These are phyloP conservation scores for Notamacropus eugenii DNA, from an alignment of 2,797 vertebrate genomes.

Conservation along the genomic window DNA sequence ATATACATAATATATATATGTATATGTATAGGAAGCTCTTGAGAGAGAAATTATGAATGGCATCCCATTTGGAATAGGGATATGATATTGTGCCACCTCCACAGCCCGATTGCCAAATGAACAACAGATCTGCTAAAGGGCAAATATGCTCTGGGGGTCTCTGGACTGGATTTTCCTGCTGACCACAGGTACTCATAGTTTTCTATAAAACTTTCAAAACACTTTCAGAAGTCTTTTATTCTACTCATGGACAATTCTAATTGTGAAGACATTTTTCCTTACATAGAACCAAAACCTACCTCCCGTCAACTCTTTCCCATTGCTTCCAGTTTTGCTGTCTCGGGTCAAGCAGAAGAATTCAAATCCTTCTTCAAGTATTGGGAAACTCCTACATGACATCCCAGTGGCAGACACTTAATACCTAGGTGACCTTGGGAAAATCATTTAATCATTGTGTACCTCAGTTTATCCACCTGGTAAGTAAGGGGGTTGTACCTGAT, in stretches of 20 bases:
- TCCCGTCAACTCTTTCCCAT: neutral
- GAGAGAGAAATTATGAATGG: neutral
- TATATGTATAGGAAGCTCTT: neutral
- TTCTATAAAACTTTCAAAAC: neutral
- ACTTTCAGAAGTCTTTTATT: neutral
- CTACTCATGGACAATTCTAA: neutral
- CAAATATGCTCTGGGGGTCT: neutral
- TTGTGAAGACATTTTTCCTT: neutral
- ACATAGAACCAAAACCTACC: neutral
- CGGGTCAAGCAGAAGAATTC: neutral
- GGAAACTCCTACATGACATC: neutral
- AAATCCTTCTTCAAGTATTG: neutral
- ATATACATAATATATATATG: too few species aligned
- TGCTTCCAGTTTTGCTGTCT: neutral
- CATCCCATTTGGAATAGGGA: neutral
- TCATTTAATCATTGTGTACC: neutral
- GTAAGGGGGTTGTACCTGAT: neutral
- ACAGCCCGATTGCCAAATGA: neutral
- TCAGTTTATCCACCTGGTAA: neutral
- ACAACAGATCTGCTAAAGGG: neutral
- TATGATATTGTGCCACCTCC: neutral
- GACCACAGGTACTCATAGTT: neutral
- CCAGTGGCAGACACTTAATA: neutral
- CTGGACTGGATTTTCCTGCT: neutral
- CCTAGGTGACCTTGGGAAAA: neutral